Conservation (phyloP, 1,140 invertebrate species). For the Sycophila sp. region DNA sequence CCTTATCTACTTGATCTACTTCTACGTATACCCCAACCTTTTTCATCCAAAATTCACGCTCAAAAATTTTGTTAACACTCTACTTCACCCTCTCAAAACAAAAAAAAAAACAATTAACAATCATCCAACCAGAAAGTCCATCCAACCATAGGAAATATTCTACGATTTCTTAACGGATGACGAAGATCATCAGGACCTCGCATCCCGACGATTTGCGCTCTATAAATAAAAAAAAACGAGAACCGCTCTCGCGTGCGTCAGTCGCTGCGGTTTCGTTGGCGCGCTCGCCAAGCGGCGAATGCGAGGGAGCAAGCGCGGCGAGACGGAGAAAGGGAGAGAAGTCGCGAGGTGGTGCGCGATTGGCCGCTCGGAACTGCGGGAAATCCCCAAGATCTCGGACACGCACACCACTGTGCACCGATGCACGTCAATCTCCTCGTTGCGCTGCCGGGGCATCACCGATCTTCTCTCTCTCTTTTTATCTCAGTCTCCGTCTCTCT, state of each 20-base stretch:
- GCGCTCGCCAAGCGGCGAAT: not conserved
- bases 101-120: no score
- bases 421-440: not conserved
- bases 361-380: constrained; percentile 49
- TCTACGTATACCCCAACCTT: no score
- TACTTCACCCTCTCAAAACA: no score
- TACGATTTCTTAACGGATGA: no score
- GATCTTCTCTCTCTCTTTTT: not conserved
- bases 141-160: no score
- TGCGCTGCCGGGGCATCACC: not conserved
- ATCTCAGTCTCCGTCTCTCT: not conserved
- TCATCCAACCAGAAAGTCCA: no score
- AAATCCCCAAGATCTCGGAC: constrained; percentile 49
- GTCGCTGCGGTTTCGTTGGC: not conserved
- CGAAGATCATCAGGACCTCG: no score
- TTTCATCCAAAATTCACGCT: no score
- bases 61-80: no score
- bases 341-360: constrained; percentile 26
- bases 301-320: not conserved
- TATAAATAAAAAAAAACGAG: constrained; percentile 23
- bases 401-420: not conserved
- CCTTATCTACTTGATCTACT: no score
- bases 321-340: not conserved
- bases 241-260: not conserved
- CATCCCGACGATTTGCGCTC: not conserved